Evolutionary conservation across 2,113 vertebrate genomes (phyloP).

Genomic region (Noctilio leporinus): DNA sequence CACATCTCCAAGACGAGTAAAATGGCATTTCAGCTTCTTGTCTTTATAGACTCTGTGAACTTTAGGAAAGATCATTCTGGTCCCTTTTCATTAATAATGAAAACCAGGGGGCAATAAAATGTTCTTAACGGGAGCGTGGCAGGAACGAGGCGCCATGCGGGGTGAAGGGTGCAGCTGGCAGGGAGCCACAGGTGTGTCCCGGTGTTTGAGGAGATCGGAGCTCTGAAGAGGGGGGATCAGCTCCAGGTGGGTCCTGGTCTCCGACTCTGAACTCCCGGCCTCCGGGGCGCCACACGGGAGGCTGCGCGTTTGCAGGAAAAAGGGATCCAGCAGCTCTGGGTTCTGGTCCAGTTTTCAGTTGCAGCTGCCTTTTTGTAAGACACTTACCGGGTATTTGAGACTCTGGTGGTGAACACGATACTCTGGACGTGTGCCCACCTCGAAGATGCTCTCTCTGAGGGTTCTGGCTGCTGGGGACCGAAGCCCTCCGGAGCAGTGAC

Average conservation of each 20-base stretch:
- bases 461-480: not conserved
- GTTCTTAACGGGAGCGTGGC: constrained; percentile 74
- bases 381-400: not conserved
- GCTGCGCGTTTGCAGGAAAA: fast-evolving
- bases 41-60: constrained; percentile 90
- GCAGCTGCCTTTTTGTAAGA: not conserved
- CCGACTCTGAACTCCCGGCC: not conserved
- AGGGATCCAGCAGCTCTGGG: not conserved
- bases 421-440: not conserved
- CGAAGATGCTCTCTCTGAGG: not conserved
- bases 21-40: constrained; percentile 86
- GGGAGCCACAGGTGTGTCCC: constrained; percentile 75
- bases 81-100: constrained; percentile 91
- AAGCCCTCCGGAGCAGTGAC: not conserved
- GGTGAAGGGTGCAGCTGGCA: constrained; percentile 69
- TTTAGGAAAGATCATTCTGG: constrained; percentile 88
- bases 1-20: constrained; percentile 84
- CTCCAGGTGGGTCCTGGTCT: not conserved
- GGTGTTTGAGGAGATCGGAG: not conserved
- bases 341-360: not conserved
- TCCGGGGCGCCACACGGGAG: fast-evolving
- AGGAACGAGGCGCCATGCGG: constrained; percentile 50
- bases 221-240: not conserved
- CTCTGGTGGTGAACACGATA: not conserved
- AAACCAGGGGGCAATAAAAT: constrained; percentile 87